phyloP scores from a whole-genome alignment of 2,113 vertebrate species.

The Brachyhypopomus occidentalis region DNA sequence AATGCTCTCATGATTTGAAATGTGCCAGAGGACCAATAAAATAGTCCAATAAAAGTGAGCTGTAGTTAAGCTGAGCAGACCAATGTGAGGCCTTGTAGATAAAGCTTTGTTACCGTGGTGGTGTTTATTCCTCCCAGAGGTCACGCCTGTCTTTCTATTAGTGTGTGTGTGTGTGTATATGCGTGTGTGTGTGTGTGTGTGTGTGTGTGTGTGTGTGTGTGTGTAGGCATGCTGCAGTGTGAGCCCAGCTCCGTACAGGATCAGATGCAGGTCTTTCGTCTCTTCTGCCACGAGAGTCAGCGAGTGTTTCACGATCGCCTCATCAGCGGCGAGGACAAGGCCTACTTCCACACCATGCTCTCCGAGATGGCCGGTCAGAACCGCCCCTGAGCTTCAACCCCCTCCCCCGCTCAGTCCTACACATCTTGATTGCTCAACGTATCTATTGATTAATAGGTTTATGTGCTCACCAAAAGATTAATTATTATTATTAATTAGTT shows the following conservation, averaged over 20 bases:
- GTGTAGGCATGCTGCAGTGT: slow-evolving; percentile 79
- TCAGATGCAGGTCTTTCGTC: slow-evolving; percentile 81
- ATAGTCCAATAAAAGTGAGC: neutral
- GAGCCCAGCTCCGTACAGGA: slow-evolving; percentile 76
- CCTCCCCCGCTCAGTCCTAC: neutral
- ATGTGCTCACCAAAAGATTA: too few species aligned
- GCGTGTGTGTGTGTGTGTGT: too few species aligned
- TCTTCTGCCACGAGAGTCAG: slow-evolving; percentile 85
- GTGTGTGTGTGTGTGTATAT: too few species aligned
- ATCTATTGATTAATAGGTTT: too few species aligned
- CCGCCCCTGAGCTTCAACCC: neutral
- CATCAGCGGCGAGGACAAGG: slow-evolving; percentile 83
- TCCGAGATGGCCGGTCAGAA: slow-evolving; percentile 83
- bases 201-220: slow-evolving; percentile 7
- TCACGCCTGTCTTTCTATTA: too few species aligned
- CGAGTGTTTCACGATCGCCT: slow-evolving; percentile 84
- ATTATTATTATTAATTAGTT: too few species aligned
- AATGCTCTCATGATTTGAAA: slow-evolving; percentile 31
- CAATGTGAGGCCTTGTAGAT: neutral
- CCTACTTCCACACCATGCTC: slow-evolving; percentile 81
- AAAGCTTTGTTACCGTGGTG: neutral
- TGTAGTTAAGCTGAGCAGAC: neutral
- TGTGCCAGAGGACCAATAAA: neutral
- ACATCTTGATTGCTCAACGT: neutral
- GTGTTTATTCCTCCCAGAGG: too few species aligned